Percentiles rank a stretch among this genome's conserved stretches.
phyloP scores from a whole-genome alignment of 2,797 vertebrate genomes.

The Peromyscus eremicus region DNA sequence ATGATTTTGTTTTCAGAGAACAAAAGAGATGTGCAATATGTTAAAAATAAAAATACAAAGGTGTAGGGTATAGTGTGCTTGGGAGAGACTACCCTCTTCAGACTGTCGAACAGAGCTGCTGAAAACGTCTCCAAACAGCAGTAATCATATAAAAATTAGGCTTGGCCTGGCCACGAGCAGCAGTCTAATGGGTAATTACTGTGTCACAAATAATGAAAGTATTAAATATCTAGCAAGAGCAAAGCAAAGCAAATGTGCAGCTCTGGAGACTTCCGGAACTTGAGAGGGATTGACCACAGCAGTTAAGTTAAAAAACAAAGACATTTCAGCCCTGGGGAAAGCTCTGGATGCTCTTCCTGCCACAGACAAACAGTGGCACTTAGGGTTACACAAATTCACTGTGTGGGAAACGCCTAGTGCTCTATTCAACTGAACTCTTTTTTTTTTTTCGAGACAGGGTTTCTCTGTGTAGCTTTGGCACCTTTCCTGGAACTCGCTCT shows the following conservation, averaged over 20 bases:
- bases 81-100: not conserved
- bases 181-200: slow-evolving; percentile 35
- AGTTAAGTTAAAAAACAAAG: slow-evolving; percentile 57
- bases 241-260: slow-evolving; percentile 68
- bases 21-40: not conserved
- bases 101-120: not conserved
- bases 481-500: no score
- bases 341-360: not conserved
- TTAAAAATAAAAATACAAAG: not conserved
- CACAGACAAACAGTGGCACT: not conserved
- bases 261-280: slow-evolving; percentile 58
- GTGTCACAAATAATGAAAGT: slow-evolving; percentile 72
- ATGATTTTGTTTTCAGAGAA: slow-evolving; percentile 1
- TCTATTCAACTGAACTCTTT: not conserved
- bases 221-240: slow-evolving; percentile 68
- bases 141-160: not conserved
- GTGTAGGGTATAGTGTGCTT: not conserved
- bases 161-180: slow-evolving; percentile 63
- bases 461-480: no score
- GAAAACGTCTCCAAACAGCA: not conserved
- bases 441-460: no score
- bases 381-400: not conserved
- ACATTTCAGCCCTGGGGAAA: slow-evolving; percentile 24
- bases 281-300: slow-evolving; percentile 63
- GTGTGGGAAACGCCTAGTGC: not conserved